These are phyloP conservation scores for Heliconius congener DNA, from an alignment of 1,140 invertebrate species.

Conservation along the genomic window DNA sequence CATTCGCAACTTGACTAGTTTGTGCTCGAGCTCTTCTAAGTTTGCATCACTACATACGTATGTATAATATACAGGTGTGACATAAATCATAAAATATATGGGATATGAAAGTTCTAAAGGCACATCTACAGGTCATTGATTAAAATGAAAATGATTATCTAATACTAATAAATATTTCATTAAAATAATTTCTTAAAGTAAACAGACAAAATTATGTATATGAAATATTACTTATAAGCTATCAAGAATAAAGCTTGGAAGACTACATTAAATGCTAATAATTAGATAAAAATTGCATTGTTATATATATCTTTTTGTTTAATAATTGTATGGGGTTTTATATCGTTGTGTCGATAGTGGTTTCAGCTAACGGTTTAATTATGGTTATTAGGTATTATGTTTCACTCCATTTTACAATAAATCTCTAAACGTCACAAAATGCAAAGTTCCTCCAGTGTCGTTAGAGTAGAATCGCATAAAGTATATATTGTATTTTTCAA, in stretches of 20 bases:
- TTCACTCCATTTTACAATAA: no score
- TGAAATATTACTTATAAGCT: not conserved
- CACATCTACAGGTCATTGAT: slow-evolving; percentile 31
- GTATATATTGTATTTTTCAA: no score
- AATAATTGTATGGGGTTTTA: not conserved
- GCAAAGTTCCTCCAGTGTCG: no score
- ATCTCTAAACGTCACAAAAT: no score
- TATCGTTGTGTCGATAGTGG: no score
- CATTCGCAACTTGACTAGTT: not conserved
- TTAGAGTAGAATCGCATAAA: no score
- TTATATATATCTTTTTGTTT: not conserved
- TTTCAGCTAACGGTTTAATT: no score
- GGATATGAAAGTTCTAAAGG: slow-evolving; percentile 28
- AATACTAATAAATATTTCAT: not conserved
- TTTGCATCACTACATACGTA: not conserved
- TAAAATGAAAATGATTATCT: not conserved
- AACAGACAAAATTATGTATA: not conserved
- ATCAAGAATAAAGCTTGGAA: not conserved
- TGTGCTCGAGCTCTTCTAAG: slow-evolving; percentile 3
- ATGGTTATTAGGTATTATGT: no score
- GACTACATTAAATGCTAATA: not conserved
- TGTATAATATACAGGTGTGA: not conserved
- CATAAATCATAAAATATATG: not conserved
- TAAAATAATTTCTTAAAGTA: not conserved
- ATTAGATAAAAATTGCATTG: slow-evolving; percentile 10